phyloP scores from a whole-genome alignment of 2,113 vertebrate species.

The Oreotrochilus melanogaster region DNA sequence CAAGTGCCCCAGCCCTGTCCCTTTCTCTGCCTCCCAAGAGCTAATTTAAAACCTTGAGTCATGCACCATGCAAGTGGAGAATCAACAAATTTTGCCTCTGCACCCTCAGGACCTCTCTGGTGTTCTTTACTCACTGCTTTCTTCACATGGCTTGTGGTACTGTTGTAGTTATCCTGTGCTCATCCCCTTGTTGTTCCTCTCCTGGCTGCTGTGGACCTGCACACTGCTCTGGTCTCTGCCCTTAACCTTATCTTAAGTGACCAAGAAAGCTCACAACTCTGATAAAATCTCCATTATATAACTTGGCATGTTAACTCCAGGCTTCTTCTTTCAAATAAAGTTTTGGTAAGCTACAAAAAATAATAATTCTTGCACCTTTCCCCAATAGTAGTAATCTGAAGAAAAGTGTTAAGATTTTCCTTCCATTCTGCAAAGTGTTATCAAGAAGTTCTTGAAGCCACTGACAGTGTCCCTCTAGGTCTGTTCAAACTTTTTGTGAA shows the following conservation, averaged over 20 bases:
- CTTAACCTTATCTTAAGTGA: not conserved
- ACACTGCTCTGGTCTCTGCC: not conserved
- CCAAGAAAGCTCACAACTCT: not conserved
- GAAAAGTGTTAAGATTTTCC: not conserved
- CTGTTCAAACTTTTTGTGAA: not conserved
- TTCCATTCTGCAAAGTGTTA: not conserved
- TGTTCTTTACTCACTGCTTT: not conserved
- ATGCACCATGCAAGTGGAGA: not conserved
- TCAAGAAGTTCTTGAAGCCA: not conserved
- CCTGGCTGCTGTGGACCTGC: not conserved
- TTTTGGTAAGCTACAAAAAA: not conserved
- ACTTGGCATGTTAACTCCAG: not conserved
- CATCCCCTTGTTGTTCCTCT: not conserved
- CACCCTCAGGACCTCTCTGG: not conserved
- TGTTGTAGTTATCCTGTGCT: not conserved
- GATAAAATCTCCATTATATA: not conserved
- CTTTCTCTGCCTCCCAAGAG: not conserved
- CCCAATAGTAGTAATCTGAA: not conserved
- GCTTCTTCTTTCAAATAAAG: not conserved
- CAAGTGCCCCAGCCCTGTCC: not conserved
- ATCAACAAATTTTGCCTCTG: not conserved
- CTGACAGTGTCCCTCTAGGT: not conserved
- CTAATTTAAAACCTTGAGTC: conserved; percentile 16
- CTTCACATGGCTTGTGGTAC: not conserved
- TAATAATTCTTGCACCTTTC: not conserved